A percentile compares a stretch with the other conserved stretches of the same genome.
These are phyloP conservation scores for Tricholaema leucomelas DNA, from an alignment of 2,113 vertebrate species.

Conservation along the genomic window DNA sequence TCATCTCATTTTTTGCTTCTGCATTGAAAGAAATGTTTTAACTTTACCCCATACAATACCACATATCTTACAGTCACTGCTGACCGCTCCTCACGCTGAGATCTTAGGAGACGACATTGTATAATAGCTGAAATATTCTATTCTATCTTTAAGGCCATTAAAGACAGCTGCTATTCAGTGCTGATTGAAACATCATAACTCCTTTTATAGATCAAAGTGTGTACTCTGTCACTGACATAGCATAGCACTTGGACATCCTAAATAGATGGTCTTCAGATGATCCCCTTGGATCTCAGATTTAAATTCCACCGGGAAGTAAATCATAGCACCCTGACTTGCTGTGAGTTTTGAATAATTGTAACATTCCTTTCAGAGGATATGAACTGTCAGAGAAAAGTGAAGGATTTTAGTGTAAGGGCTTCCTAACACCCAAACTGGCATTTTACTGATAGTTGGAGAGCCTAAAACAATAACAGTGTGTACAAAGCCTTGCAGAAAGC, in stretches of 20 bases:
- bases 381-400: not conserved
- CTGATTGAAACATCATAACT: slow-evolving; percentile 22
- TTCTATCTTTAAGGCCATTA: slow-evolving; percentile 43
- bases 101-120: not conserved
- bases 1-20: not conserved
- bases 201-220: slow-evolving; percentile 22
- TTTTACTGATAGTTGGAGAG: not conserved
- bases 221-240: not conserved
- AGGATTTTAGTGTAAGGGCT: not conserved
- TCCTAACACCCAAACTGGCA: not conserved
- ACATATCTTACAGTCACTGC: not conserved
- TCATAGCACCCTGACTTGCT: not conserved
- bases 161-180: slow-evolving; percentile 42
- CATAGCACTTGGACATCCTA: not conserved
- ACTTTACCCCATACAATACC: not conserved
- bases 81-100: not conserved
- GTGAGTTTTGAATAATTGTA: not conserved
- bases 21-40: not conserved
- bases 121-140: slow-evolving; percentile 24
- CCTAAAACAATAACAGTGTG: not conserved
- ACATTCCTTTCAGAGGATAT: not conserved
- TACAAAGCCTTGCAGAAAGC: not conserved
- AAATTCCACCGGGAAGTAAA: not conserved
- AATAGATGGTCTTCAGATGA: not conserved
- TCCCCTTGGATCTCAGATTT: not conserved